Conservation (phyloP, 1,140 invertebrate species). For the Calycopis cecrops region DNA sequence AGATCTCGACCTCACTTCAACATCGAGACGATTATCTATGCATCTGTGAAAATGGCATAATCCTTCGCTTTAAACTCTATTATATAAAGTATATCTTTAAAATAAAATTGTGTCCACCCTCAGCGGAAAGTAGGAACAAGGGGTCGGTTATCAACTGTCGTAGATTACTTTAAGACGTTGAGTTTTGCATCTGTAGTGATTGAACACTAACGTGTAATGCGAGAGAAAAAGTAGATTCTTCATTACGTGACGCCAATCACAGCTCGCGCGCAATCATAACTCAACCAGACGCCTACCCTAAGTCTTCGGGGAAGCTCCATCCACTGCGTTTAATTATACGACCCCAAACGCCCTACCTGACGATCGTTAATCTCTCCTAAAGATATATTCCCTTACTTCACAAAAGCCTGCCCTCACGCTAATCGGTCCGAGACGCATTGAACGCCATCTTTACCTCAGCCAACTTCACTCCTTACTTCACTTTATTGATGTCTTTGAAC, state of each 20-base stretch:
- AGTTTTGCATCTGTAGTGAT: too few species aligned
- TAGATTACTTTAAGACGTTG: too few species aligned
- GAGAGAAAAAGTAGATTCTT: constrained; percentile 12
- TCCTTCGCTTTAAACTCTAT: too few species aligned
- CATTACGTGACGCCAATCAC: constrained; percentile 64
- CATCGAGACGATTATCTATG: too few species aligned
- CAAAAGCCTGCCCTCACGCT: constrained; percentile 47
- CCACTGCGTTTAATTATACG: constrained; percentile 70
- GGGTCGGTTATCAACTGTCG: too few species aligned
- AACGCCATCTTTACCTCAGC: neutral
- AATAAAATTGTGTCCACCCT: too few species aligned
- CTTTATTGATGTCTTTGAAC: constrained; percentile 11
- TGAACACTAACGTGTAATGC: neutral
- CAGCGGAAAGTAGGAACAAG: too few species aligned
- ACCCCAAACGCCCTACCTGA: constrained; percentile 61
- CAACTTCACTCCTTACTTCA: constrained; percentile 6
- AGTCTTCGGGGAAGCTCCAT: constrained; percentile 63
- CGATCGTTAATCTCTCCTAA: constrained; percentile 73
- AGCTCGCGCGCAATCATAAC: constrained; percentile 64
- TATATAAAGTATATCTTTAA: too few species aligned
- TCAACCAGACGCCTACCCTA: constrained; percentile 62
- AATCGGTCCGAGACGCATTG: constrained; percentile 48
- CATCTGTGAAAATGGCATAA: too few species aligned
- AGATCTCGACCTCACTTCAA: too few species aligned
- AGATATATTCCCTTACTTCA: constrained; percentile 58